Evolutionary conservation across 64 coral and sea anemone genomes (phyloP).

Genomic region (Porites lutea): DNA sequence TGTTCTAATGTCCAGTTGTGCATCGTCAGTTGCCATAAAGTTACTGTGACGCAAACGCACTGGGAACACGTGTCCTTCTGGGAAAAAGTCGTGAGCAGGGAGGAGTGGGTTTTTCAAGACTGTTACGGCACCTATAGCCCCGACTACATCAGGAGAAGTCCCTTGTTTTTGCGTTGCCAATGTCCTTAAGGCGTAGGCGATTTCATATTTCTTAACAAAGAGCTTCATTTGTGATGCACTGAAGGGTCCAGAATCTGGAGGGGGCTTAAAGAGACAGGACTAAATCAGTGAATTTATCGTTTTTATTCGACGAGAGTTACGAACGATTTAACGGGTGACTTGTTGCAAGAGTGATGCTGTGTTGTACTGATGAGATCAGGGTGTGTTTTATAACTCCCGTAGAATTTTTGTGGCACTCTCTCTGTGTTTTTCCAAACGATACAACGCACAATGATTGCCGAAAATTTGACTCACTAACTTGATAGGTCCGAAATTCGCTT

Average conservation of each 20-base stretch:
- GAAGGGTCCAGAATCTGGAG: constrained; percentile 65
- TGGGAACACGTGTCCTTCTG: constrained; percentile 60
- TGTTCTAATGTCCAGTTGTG: constrained; percentile 60
- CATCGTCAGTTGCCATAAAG: constrained; percentile 61
- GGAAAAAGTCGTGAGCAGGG: constrained; percentile 75
- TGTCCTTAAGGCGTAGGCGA: constrained; percentile 45
- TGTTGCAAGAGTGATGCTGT: no score
- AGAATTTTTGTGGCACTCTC: no score
- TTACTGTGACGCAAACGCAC: constrained; percentile 78
- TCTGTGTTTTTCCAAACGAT: no score
- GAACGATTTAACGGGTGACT: no score
- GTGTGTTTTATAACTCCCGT: no score
- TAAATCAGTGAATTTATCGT: no score
- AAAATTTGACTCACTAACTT: no score
- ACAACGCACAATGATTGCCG: no score
- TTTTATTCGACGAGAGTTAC: no score
- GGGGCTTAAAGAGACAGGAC: constrained; percentile 46
- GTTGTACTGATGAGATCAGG: no score
- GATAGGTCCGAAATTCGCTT: no score
- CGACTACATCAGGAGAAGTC: constrained; percentile 56
- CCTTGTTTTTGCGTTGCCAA: constrained; percentile 41
- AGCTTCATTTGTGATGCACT: constrained; percentile 65
- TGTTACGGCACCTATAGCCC: constrained; percentile 69
- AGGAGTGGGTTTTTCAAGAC: constrained; percentile 74
- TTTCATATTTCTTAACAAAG: constrained; percentile 70